Conservation (phyloP, 2,888 invertebrate genomes). For the Chrysotoxum bicinctum region DNA sequence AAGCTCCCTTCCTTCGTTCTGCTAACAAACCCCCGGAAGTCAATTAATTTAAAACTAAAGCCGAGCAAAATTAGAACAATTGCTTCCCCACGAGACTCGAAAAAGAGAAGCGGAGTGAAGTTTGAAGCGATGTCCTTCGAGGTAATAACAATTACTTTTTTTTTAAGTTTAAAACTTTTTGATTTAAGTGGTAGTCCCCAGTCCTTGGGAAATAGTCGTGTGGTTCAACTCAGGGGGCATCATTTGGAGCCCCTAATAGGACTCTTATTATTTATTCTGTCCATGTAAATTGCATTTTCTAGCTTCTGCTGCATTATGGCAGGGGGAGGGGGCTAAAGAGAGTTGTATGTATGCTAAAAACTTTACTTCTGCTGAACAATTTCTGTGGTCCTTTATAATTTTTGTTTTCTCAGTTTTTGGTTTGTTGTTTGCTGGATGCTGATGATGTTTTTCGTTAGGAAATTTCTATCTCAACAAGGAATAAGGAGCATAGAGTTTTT, state of each 20-base stretch:
- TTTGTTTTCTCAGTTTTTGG: neutral
- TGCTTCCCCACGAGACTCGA: slow-evolving; percentile 16
- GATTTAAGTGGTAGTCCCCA: slow-evolving; percentile 20
- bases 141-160: slow-evolving; percentile 36
- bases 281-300: slow-evolving; percentile 33
- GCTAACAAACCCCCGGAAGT: slow-evolving; percentile 31
- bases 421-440: slow-evolving; percentile 20
- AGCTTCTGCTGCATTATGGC: slow-evolving; percentile 1
- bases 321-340: slow-evolving; percentile 27
- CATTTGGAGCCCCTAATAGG: slow-evolving; percentile 28
- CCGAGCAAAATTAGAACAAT: slow-evolving; percentile 49
- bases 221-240: neutral
- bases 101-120: neutral
- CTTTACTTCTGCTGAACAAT: slow-evolving; percentile 7
- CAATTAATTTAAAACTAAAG: slow-evolving; percentile 68
- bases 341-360: slow-evolving; percentile 36
- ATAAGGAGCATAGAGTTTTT: neutral
- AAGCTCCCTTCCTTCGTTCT: neutral
- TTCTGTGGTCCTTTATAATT: neutral
- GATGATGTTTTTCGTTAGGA: slow-evolving; percentile 41
- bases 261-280: slow-evolving; percentile 11
- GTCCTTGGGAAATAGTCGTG: neutral
- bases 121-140: neutral
- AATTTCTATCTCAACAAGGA: slow-evolving; percentile 11
- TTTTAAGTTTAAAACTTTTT: slow-evolving; percentile 39